phyloP scores from a whole-genome alignment of 2,888 invertebrate species.

The Sussaba pulchella region DNA sequence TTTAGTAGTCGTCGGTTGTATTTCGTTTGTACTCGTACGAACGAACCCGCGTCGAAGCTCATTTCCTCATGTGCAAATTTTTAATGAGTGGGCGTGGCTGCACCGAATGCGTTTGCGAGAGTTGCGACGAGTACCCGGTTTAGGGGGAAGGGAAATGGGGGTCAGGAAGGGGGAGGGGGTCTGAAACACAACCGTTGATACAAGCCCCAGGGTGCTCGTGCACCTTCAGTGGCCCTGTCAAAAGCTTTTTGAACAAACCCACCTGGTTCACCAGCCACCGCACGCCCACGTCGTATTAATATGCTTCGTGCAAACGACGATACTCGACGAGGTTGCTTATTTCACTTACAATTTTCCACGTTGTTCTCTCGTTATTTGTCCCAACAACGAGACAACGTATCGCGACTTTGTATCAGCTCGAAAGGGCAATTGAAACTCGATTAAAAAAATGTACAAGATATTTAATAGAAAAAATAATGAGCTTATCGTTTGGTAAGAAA shows the following conservation, averaged over 20 bases:
- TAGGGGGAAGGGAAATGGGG: not conserved
- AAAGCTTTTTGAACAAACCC: conserved; percentile 53
- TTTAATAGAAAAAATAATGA: not conserved
- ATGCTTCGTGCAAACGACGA: conserved; percentile 27
- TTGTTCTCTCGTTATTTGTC: not conserved
- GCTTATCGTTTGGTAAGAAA: not conserved
- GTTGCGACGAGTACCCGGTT: conserved; percentile 37
- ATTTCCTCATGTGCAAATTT: conserved; percentile 68
- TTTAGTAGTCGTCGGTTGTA: conserved; percentile 34
- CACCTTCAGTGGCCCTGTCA: conserved; percentile 42
- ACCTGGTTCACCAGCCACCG: too few species aligned
- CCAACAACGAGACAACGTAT: too few species aligned
- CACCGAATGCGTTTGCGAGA: conserved; percentile 45
- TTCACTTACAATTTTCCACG: conserved; percentile 4
- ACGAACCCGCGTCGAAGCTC: conserved; percentile 57
- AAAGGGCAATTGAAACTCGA: too few species aligned
- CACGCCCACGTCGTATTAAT: conserved; percentile 39
- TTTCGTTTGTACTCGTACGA: conserved; percentile 39
- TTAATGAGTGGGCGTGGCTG: conserved; percentile 69
- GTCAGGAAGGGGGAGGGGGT: too few species aligned
- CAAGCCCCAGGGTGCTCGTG: conserved; percentile 6
- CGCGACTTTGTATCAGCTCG: conserved; percentile 11
- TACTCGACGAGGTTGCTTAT: conserved; percentile 1
- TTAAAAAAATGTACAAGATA: not conserved
- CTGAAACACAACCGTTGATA: conserved; percentile 18